Evolutionary conservation across 53 echinoderm and acorn worm species (phyloP).

Genomic region (Holothuria leucospilota): DNA sequence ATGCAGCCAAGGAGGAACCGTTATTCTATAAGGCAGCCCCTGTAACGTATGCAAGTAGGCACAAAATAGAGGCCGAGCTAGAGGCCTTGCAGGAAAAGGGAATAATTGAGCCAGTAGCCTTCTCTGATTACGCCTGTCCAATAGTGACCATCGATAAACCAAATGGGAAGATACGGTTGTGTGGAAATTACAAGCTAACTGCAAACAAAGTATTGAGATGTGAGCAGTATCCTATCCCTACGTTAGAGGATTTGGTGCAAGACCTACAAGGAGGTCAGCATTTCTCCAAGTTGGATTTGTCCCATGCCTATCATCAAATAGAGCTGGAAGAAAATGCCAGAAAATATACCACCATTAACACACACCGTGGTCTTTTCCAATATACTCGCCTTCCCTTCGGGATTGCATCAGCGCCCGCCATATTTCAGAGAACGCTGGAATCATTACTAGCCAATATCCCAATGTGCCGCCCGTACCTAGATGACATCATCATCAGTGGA

Average conservation of each 20-base stretch:
- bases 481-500: slow-evolving; percentile 75
- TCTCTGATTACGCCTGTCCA: not conserved
- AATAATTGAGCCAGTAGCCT: no score
- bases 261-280: slow-evolving; percentile 47
- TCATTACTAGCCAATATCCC: slow-evolving; percentile 38
- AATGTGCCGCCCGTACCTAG: slow-evolving; percentile 58
- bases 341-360: slow-evolving; percentile 32
- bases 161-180: slow-evolving; percentile 57
- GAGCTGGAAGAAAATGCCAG: no score
- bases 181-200: slow-evolving; percentile 60
- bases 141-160: slow-evolving; percentile 62
- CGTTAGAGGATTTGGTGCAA: slow-evolving; percentile 39
- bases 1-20: slow-evolving; percentile 39
- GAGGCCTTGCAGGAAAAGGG: slow-evolving; percentile 56
- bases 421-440: slow-evolving; percentile 61
- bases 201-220: slow-evolving; percentile 58
- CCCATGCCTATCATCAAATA: slow-evolving; percentile 72
- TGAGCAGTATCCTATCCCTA: slow-evolving; percentile 70
- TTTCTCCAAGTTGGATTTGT: slow-evolving; percentile 66
- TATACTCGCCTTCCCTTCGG: slow-evolving; percentile 62
- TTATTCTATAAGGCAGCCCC: slow-evolving; percentile 68
- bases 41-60: slow-evolving; percentile 57
- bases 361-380: slow-evolving; percentile 47
- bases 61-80: slow-evolving; percentile 57
- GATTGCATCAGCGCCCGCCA: slow-evolving; percentile 49